Evolutionary conservation across 1,140 invertebrate species (phyloP).

Genomic region (Globodera ellingtonae): DNA sequence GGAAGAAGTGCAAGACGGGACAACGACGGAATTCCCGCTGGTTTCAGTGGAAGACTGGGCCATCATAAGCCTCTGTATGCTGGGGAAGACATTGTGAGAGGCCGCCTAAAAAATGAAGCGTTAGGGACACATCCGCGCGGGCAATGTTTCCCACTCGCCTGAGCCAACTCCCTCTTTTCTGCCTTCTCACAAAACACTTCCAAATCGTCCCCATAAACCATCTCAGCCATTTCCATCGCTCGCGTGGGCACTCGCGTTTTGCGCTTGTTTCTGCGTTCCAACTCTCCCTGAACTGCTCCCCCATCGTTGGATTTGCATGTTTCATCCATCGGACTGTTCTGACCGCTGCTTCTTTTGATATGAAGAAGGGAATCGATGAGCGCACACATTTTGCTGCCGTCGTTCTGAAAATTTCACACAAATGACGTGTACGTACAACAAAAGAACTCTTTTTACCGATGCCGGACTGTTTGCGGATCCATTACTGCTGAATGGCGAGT

Average conservation of each 20-base stretch:
- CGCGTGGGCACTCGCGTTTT: slow-evolving; percentile 14
- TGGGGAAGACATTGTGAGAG: not conserved
- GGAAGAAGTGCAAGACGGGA: not conserved
- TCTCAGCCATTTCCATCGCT: not conserved
- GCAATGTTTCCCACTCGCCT: not conserved
- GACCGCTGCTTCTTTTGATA: not conserved
- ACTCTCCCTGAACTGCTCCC: not conserved
- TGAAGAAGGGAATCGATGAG: slow-evolving; percentile 2
- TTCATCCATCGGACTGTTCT: not conserved
- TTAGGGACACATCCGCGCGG: not conserved
- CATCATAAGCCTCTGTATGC: not conserved
- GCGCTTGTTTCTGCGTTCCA: slow-evolving; percentile 24
- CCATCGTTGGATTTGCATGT: not conserved
- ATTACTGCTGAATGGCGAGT: not conserved
- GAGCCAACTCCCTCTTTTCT: not conserved
- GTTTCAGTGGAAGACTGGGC: not conserved
- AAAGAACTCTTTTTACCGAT: not conserved
- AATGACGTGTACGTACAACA: not conserved
- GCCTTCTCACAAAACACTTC: not conserved
- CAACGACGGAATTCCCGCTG: not conserved
- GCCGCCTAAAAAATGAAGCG: not conserved
- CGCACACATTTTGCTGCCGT: slow-evolving; percentile 4
- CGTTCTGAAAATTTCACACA: not conserved
- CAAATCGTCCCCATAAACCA: slow-evolving; percentile 4
- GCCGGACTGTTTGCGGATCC: not conserved